Base-by-base conservation (phyloP, 1,140 invertebrate species). In the Trypoxylus dichotomus region DNA sequence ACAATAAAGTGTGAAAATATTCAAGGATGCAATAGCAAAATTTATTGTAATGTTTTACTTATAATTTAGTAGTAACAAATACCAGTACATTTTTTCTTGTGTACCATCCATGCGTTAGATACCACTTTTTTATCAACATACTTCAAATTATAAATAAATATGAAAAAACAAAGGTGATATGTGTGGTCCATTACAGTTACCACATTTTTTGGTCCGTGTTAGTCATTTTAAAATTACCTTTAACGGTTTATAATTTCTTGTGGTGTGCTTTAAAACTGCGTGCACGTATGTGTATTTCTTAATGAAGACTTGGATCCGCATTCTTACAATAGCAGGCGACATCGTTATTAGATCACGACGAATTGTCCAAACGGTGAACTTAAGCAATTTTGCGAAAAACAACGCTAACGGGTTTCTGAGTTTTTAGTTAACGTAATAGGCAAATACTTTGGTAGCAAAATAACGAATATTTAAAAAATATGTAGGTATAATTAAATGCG, bases 341-440 rank as follows among this genome's bases (percentile, higher is more conserved):
- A 68, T 54, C 47, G 60, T 68, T 68, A 68, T 29, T 68, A 29
- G 60, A 68, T 68, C 60, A 29, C 27, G 24, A 68, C 60, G 60
- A 68, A 68, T 68, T 29, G 60, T 13, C 24, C 13, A 68, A 29
- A n/a, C 47, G 47, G n/a, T n/a, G 47, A 19, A n/a, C 15, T 15
- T 15, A 47, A 47, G 19, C 15, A 54, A n/a, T 15, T 54, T 54
- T 19, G 47, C 47, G 47, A 54, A 19, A 47, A 54, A 19, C 47
- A 54, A 54, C 47, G 47, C 15, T 54, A 54, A 54, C n/a, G 47
- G 15, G n/a, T 54, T 54, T 54, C 19, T 6, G 7, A 54, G 47
- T 54, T 54, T 54, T 54, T 54, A 19, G 19, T 7, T 19, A n/a
- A n/a, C 47, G 19, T 54, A 19, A 6, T 54, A 15, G 15, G 19